Evolutionary conservation across 2,797 vertebrate genomes (phyloP), one percentile per base, ranked within the genome.

Genomic region (Mus caroli): DNA sequence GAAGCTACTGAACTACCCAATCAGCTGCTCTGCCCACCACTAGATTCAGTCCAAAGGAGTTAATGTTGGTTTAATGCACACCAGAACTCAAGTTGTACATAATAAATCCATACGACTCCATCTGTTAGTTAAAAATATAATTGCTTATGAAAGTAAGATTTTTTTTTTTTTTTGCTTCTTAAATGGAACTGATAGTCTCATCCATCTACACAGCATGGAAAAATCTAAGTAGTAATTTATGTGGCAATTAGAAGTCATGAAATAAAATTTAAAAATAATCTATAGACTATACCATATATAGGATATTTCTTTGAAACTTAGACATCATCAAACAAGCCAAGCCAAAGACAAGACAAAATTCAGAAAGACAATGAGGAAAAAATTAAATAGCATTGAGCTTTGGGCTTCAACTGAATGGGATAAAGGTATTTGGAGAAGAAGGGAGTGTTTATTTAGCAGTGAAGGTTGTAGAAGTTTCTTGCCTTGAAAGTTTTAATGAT

Each of bases 221-320:
- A 60, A 82, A 67, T 73, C 79, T 88, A 50, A 90, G 34, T 26
- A 82, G 17, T 54, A 22, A 80, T 96, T 89, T n/a, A 85, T n/a
- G 73, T 75, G 40, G 19, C 50, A 54, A 56, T 80, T 80, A 90
- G 6, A 24, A 93, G 82, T 80, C 73, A 46, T 73, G 85, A 88
- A 88, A 75, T 85, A 37, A 84, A 67, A 52, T 69, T 50, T 28
- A 50, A 10, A 84, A 24, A 56, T 87, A 71, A 71, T 71, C 67
- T 37, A n/a, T 71, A 37, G 15, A 69, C 67, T 19, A 69, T 71
- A 71, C 67, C 34, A 37, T 10, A 88, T 82, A 75, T 8, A 58
- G 9, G 79, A 52, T 69, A 14, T 56, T 71, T 94, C 37, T 90
- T 86, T 96, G 79, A 94, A 91, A 88, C 79, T 92, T 64, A 92